Evolutionary conservation across 1,140 invertebrate species (phyloP).

Genomic region (Lepidostoma basale): DNA sequence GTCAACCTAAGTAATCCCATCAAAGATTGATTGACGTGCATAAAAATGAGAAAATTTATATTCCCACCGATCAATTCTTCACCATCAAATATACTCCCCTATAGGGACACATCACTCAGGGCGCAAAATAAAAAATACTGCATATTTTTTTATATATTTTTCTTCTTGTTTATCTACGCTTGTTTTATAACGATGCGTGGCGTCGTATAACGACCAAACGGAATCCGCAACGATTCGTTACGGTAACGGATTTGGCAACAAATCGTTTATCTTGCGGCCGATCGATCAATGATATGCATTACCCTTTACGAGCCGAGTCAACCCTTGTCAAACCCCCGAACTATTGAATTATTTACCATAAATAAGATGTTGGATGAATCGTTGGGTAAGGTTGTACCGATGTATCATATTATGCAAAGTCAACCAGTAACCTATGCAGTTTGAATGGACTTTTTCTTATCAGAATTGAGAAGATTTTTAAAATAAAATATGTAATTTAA

Average conservation of each 20-base stretch:
- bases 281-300: constrained; percentile 42
- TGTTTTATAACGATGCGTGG: constrained; percentile 37
- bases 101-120: constrained; percentile 26
- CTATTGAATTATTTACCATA: constrained; percentile 36
- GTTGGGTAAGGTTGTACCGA: too few relatives aligned
- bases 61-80: constrained; percentile 26
- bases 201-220: constrained; percentile 37
- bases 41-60: not conserved
- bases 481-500: too few relatives aligned
- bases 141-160: not conserved
- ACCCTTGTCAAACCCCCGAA: constrained; percentile 21
- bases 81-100: constrained; percentile 22
- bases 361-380: constrained; percentile 26
- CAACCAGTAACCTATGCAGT: too few relatives aligned
- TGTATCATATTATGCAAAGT: too few relatives aligned
- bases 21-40: constrained; percentile 23
- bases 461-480: too few relatives aligned
- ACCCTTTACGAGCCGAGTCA: constrained; percentile 7
- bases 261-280: constrained; percentile 37
- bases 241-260: constrained; percentile 35
- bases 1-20: too few relatives aligned
- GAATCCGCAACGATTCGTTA: constrained; percentile 40
- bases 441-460: too few relatives aligned
- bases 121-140: constrained; percentile 1
- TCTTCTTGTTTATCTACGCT: constrained; percentile 24